Base-by-base conservation (phyloP, 2,113 vertebrate species). In the Xenus cinereus region DNA sequence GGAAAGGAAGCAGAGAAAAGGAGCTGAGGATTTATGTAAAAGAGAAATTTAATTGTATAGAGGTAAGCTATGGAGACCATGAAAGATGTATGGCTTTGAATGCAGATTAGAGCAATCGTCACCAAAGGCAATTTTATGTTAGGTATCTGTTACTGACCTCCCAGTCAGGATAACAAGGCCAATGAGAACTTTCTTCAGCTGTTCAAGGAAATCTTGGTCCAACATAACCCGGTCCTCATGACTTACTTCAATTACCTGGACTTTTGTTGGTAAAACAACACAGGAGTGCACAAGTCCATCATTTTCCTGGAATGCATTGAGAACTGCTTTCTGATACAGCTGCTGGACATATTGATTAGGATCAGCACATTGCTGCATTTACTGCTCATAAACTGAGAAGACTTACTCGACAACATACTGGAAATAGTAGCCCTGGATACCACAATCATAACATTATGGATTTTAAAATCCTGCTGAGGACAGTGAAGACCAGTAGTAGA, bases 81-180 rank as follows among this genome's bases (percentile, higher is more conserved):
- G 12, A 35, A 45, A 51, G 8, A 28, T 12, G 18, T 74, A 51
- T 1, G 9, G 9, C 6, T 74, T 43, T 51, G 37, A 21, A 43
- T 57, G 8, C 41, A 81, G 50, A 50, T 89, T 27, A 73, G 10
- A 43, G 50, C 1, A 1, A 12, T 50, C 0, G 1, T 24, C n/a
- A 72, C 10, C 30, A 57, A 46, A 23, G 15, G 5, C 18, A 4
- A 33, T 45, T 5, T 87, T 71, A 28, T 28, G 14, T 53, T 45
- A 60, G 12, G 9, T 59, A 14, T 75, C 28, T 60, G 23, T 46
- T 60, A 26, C 19, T 1, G 2, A 68, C 15, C 13, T 60, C 12
- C 22, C 19, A 69, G 2, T 39, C 4, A 35, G 12, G 8, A 67
- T 12, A 27, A 37, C 0, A 0, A 45, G 18, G 22, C 7, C 23